Base-by-base conservation (phyloP, 2,113 vertebrate genomes). In the Nematolebias whitei region DNA sequence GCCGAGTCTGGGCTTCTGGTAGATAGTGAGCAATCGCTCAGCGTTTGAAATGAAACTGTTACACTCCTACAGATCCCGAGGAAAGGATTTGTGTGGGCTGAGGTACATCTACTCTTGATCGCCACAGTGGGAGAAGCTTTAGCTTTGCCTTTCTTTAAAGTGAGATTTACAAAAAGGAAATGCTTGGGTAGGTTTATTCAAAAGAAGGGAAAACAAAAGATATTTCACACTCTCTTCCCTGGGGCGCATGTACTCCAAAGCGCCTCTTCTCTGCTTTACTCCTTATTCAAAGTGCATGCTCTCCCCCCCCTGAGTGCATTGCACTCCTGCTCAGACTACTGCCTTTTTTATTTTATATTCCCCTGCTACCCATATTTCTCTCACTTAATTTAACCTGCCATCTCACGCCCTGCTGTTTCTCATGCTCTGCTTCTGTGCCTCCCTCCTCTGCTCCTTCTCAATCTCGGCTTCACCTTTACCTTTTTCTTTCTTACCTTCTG, bases 131-230 rank as follows among this genome's bases (percentile, higher is more conserved):
- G 67, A 76, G 75, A 81, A 67, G 89, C 85, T 90, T 88, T 83
- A 72, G 81, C 87, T 89, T 85, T 75, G 78, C 80, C 82, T 71
- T 67, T 78, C 80, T 89, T 86, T 84, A 88, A 88, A 89, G 86
- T 78, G 74, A 85, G 85, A 88, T 85, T 85, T 76, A 64, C 83
- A 79, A 70, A 83, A 86, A 82, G 87, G 78, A 87, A 85, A 89
- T 80, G 79, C 79, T 78, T 62, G 74, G 76, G 77, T 67, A 63
- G 83, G 81, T 87, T 87, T 85, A 84, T 88, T 84, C 82, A 80
- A 83, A 89, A 77, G 81, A 73, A 78, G 68, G 78, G 77, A 88
- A 81, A 22, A 89, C 86, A 89, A 91, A 86, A 85, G 87, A 82
- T 84, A 80, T 79, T 86, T 86, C 74, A 85, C 79, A 79, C 71